Conservation (phyloP, 2,888 invertebrate genomes). For the Ophion costatus region DNA sequence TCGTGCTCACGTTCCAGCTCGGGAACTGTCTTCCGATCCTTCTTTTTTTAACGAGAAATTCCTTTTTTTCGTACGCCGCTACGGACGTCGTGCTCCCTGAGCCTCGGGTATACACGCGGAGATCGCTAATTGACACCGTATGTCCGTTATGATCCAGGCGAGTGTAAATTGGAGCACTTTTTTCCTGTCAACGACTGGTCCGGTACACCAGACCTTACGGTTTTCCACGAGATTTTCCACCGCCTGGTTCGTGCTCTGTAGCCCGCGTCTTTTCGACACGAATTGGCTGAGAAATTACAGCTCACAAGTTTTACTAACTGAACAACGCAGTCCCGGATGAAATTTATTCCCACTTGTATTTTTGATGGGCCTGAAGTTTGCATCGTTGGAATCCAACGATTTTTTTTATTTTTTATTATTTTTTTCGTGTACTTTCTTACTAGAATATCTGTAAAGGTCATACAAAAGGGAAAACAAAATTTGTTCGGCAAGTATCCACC, state of each 20-base stretch:
- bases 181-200: conserved; percentile 30
- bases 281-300: not conserved
- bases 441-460: too few relatives aligned
- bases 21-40: conserved; percentile 48
- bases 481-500: too few relatives aligned
- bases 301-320: too few relatives aligned
- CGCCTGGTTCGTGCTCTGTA: not conserved
- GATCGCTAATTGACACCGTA: conserved; percentile 49
- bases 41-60: conserved; percentile 14
- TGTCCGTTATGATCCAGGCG: conserved; percentile 57
- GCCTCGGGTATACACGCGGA: conserved; percentile 32
- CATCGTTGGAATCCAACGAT: too few relatives aligned
- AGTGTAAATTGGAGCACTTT: conserved; percentile 58
- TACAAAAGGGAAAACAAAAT: too few relatives aligned
- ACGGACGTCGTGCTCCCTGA: conserved; percentile 5
- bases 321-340: too few relatives aligned
- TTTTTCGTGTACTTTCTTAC: not conserved
- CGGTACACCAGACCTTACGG: conserved; percentile 2
- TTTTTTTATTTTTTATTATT: not conserved
- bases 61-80: conserved; percentile 11
- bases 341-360: too few relatives aligned
- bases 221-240: conserved; percentile 1
- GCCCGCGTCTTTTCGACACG: not conserved
- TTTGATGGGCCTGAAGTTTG: too few relatives aligned
- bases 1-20: conserved; percentile 55